Conservation (phyloP, 2,797 vertebrate genomes). For the Gobio occitaniae region DNA sequence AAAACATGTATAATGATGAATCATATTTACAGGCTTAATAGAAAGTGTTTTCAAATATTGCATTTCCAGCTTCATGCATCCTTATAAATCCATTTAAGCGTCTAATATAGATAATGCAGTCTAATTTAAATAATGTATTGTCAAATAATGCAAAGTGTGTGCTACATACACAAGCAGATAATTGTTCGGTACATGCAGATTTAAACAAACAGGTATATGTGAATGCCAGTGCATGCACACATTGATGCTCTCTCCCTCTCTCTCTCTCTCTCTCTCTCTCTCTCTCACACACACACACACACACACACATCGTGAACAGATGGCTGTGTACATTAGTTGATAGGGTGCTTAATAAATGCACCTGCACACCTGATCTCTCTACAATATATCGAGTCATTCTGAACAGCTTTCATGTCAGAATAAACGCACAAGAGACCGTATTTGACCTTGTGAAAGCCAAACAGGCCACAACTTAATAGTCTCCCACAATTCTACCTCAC, state of each 20-base stretch:
- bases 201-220: constrained; percentile 24
- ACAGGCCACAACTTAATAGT: constrained; percentile 39
- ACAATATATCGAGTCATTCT: constrained; percentile 12
- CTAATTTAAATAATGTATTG: background rate
- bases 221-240: background rate
- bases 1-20: background rate
- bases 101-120: background rate
- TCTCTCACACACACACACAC: background rate
- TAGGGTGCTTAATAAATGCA: constrained; percentile 50
- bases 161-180: background rate
- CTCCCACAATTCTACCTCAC: constrained; percentile 53
- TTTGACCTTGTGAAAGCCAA: constrained; percentile 49
- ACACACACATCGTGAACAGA: constrained; percentile 20
- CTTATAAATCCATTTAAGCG: background rate
- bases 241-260: background rate
- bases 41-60: background rate
- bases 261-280: background rate
- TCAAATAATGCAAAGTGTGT: background rate
- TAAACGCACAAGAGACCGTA: constrained; percentile 6
- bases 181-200: background rate
- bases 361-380: constrained; percentile 42
- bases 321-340: constrained; percentile 42
- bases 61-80: background rate
- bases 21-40: background rate
- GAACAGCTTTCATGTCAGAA: constrained; percentile 27